These are phyloP conservation scores for Amiota minor DNA, from an alignment of 2,888 invertebrate species.

Conservation along the genomic window DNA sequence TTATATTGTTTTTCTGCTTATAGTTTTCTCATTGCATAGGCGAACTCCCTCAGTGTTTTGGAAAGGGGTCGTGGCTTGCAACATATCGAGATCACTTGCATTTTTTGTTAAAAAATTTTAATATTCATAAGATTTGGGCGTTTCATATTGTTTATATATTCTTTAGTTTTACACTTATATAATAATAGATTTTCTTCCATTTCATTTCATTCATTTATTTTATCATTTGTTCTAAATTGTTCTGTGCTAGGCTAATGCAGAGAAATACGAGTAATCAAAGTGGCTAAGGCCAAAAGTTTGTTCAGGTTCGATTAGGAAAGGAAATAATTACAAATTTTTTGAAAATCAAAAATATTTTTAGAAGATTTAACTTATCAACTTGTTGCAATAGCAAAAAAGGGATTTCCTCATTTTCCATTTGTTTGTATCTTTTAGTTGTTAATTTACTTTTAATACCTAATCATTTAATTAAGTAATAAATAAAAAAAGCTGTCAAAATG, in stretches of 20 bases:
- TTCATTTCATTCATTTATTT: background rate
- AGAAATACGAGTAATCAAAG: no score
- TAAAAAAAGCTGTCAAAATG: no score
- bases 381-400: no score
- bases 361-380: no score
- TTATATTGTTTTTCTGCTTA: background rate
- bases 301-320: no score
- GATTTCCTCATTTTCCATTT: no score
- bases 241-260: conserved; percentile 17
- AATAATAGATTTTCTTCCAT: conserved; percentile 20
- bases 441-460: no score
- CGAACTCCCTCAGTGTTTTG: background rate
- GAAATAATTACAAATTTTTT: no score
- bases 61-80: background rate
- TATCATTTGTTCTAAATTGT: conserved; percentile 26
- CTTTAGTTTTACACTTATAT: conserved; percentile 54
- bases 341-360: no score
- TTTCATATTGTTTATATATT: conserved; percentile 62
- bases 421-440: no score
- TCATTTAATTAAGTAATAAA: no score
- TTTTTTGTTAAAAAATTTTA: conserved; percentile 43
- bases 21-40: conserved; percentile 9
- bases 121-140: conserved; percentile 74
- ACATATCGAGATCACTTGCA: conserved; percentile 19
- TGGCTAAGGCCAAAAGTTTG: no score